phyloP scores from a whole-genome alignment of 2,888 invertebrate species.

The Trileptium ribeirensis region DNA sequence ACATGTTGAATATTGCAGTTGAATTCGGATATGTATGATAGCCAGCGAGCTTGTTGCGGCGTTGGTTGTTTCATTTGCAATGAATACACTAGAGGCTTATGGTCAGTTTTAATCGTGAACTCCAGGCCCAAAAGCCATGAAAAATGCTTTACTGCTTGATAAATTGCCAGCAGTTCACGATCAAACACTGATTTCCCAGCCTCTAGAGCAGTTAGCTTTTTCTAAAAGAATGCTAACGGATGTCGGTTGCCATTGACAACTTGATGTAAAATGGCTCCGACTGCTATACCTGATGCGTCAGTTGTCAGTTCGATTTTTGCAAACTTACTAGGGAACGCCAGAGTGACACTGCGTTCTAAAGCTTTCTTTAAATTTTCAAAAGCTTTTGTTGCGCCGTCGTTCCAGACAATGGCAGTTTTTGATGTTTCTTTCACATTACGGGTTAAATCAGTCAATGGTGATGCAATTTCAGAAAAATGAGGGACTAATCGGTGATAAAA shows the following conservation, averaged over 20 bases:
- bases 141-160: conserved; percentile 2
- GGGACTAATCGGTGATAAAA: conserved; percentile 14
- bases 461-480: neutral
- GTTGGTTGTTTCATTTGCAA: neutral
- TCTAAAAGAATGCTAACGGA: conserved; percentile 8
- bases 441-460: neutral
- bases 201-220: conserved; percentile 4
- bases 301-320: neutral
- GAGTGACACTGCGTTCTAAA: neutral
- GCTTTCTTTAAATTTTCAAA: neutral
- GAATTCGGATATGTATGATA: no score
- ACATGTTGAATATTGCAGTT: neutral
- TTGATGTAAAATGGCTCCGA: conserved; percentile 8
- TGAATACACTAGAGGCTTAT: neutral
- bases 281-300: neutral
- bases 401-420: neutral
- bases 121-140: neutral
- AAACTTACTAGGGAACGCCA: neutral
- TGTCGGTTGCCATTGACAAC: neutral
- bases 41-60: conserved; percentile 7
- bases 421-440: neutral
- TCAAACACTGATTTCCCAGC: conserved; percentile 7
- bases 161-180: no score
- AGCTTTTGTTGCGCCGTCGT: neutral
- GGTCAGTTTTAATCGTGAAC: conserved; percentile 1